Conservation (phyloP, 1,140 invertebrate genomes). For the Caenorhabditis brenneri region DNA sequence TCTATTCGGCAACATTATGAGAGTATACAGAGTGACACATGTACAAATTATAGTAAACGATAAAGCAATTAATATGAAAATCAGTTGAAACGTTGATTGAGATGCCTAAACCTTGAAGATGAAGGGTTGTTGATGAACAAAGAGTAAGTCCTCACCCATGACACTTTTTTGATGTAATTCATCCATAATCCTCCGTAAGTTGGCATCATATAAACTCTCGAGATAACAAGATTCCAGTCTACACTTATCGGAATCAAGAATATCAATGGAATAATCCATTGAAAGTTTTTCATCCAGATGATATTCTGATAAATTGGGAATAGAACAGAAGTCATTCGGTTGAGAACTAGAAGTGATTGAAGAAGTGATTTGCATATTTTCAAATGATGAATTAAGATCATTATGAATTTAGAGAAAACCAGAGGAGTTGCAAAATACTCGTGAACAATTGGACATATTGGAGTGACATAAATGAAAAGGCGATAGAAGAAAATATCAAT, state of each 20-base stretch:
- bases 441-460: background rate
- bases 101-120: background rate
- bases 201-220: background rate
- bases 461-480: background rate
- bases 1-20: background rate
- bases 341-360: background rate
- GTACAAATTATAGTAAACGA: background rate
- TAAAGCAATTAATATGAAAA: background rate
- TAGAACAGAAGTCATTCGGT: background rate
- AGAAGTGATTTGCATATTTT: background rate
- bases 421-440: background rate
- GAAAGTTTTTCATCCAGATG: background rate
- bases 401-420: background rate
- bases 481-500: background rate
- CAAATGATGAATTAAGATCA: background rate
- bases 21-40: background rate
- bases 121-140: no score
- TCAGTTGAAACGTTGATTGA: background rate
- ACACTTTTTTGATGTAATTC: background rate
- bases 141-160: constrained; percentile 8
- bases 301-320: background rate
- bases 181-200: constrained; percentile 3
- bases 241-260: background rate
- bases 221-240: background rate
- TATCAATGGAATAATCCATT: background rate